A percentile compares a stretch with the other conserved stretches of the same genome.
Evolutionary conservation across 2,797 vertebrate species (phyloP).

Genomic region (Echiichthys vipera): DNA sequence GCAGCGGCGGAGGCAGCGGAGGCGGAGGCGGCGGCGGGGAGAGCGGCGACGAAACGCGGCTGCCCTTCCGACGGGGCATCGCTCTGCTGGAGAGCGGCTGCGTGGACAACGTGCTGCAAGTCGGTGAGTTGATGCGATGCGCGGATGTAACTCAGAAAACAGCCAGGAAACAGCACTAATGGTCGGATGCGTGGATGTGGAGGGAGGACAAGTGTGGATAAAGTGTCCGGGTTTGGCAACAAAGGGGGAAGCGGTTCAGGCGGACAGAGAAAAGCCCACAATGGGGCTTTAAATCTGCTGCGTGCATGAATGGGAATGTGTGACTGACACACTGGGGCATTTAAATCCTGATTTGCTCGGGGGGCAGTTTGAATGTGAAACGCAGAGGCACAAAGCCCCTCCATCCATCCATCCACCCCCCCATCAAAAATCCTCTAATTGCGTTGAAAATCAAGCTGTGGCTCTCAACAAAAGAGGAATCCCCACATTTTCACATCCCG

Average conservation of each 20-base stretch:
- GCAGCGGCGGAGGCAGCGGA: constrained; percentile 89
- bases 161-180: neutral
- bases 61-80: constrained; percentile 94
- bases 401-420: too few species aligned
- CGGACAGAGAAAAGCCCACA: constrained; percentile 59
- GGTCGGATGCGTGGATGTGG: neutral
- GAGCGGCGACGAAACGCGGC: constrained; percentile 89
- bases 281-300: constrained; percentile 83
- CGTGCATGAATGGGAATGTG: constrained; percentile 61
- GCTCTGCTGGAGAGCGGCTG: constrained; percentile 93
- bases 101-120: constrained; percentile 97
- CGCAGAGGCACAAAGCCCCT: constrained; percentile 20
- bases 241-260: constrained; percentile 83
- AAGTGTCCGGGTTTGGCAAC: constrained; percentile 62
- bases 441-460: constrained; percentile 42
- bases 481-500: constrained; percentile 5
- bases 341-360: constrained; percentile 67
- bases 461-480: constrained; percentile 34
- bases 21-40: constrained; percentile 83
- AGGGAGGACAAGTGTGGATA: neutral
- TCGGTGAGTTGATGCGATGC: constrained; percentile 89
- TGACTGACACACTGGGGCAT: constrained; percentile 67
- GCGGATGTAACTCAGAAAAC: too few species aligned
- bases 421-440: constrained; percentile 40
- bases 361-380: constrained; percentile 64